phyloP scores from a whole-genome alignment of 2,113 vertebrate species.

The Bombycilla garrulus region DNA sequence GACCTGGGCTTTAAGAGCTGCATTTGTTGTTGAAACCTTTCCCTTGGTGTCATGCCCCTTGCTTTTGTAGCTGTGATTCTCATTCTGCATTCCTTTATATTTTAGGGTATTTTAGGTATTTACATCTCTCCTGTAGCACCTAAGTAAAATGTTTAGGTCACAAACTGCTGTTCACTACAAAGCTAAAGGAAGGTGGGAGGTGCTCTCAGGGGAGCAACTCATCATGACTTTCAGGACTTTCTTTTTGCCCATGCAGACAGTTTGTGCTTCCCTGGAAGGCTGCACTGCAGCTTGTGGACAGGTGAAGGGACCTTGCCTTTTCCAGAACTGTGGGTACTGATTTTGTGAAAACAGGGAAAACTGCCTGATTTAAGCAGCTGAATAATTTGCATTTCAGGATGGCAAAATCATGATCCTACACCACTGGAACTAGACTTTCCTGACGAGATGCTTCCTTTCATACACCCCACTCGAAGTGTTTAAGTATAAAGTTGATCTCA shows the following conservation, averaged over 20 bases:
- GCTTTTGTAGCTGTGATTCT: background rate
- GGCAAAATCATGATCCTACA: background rate
- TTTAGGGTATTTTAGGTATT: background rate
- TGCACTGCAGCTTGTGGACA: rapidly evolving
- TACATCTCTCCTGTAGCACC: background rate
- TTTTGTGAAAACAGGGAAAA: background rate
- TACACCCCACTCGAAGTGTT: background rate
- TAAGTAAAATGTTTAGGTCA: background rate
- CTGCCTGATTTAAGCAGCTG: background rate
- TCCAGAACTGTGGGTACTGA: background rate
- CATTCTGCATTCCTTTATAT: background rate
- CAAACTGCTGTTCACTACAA: background rate
- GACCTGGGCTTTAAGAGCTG: background rate
- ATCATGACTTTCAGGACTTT: background rate
- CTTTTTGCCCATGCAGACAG: background rate
- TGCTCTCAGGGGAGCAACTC: background rate
- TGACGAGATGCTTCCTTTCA: background rate
- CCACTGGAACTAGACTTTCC: background rate
- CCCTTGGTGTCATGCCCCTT: background rate
- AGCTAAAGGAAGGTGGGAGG: background rate
- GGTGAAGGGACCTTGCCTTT: background rate
- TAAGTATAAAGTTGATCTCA: background rate
- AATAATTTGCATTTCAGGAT: background rate
- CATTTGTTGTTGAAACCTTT: background rate
- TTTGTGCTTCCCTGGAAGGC: background rate